Conservation (phyloP, 2,888 invertebrate species). For the Augochlorella aurata region DNA sequence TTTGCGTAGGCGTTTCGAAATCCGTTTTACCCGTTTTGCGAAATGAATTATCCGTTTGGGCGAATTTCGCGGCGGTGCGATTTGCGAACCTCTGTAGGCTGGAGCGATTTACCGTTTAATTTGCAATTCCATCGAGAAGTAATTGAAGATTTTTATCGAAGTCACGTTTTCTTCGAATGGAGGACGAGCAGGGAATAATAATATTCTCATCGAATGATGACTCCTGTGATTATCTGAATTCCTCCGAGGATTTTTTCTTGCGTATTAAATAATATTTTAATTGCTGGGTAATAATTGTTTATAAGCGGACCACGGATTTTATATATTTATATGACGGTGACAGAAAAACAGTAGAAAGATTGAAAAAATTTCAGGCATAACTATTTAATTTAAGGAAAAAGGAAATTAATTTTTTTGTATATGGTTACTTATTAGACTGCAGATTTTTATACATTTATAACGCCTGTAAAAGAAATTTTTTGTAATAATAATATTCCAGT, state of each 20-base stretch:
- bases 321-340: no score
- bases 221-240: background rate
- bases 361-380: no score
- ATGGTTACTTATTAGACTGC: background rate
- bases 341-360: no score
- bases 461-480: no score
- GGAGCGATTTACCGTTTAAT: background rate
- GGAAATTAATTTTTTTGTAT: no score
- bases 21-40: background rate
- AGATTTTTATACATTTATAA: background rate
- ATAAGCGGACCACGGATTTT: no score
- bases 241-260: background rate
- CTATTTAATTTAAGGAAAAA: no score
- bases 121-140: slow-evolving; percentile 2
- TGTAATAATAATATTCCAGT: no score
- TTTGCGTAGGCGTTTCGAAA: slow-evolving; percentile 23
- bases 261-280: background rate
- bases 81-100: background rate
- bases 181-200: background rate
- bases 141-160: background rate
- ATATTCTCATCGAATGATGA: background rate
- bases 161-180: background rate
- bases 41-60: background rate
- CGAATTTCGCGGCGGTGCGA: background rate
- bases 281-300: background rate